phyloP scores from a whole-genome alignment of 1,140 invertebrate species.

The Arion vulgaris region DNA sequence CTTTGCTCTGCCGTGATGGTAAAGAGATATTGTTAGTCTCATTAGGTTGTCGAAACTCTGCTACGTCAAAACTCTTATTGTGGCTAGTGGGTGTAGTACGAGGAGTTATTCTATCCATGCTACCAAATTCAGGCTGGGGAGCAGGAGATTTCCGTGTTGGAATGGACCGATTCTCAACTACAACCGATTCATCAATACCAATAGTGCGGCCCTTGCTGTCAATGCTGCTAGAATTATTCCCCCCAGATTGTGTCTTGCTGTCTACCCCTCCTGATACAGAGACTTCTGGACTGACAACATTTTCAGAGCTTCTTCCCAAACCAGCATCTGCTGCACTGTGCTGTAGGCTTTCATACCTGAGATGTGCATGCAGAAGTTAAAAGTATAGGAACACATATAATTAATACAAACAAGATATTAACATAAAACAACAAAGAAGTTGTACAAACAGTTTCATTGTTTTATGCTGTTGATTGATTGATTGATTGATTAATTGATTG shows the following conservation, averaged over 20 bases:
- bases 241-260: background rate
- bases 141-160: constrained; percentile 20
- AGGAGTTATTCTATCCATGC: constrained; percentile 29
- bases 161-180: background rate
- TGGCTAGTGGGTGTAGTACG: background rate
- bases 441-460: background rate
- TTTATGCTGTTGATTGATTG: background rate
- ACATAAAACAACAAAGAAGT: too few relatives aligned
- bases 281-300: background rate
- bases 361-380: background rate
- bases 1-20: constrained; percentile 10
- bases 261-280: constrained; percentile 7
- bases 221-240: constrained; percentile 10
- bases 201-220: constrained; percentile 4
- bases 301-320: background rate
- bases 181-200: constrained; percentile 6
- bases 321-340: background rate
- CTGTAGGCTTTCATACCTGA: constrained; percentile 18
- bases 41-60: constrained; percentile 8
- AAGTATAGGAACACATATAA: too few relatives aligned
- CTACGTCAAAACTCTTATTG: constrained; percentile 28
- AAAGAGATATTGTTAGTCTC: constrained; percentile 18
- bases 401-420: background rate
- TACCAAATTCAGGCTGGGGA: constrained; percentile 19
- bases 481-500: too few relatives aligned